Base-by-base conservation (phyloP, 1,140 invertebrate genomes). In the Belonocnema kinseyi region DNA sequence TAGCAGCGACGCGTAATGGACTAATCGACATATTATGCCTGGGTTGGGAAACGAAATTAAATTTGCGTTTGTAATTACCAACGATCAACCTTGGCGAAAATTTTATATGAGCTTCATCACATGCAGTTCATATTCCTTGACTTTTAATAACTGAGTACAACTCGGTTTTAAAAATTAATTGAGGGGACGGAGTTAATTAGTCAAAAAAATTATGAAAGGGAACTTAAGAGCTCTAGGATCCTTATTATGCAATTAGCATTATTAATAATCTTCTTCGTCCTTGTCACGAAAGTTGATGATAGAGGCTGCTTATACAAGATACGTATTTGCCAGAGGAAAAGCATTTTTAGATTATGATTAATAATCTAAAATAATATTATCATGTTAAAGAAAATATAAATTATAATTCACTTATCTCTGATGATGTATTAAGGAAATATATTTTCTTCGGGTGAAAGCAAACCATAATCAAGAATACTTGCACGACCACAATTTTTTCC, bases 401-500 rank as follows among this genome's bases (percentile, higher is more conserved):
- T 66, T 46, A 40, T n/a, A 33, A 66, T 17, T 66, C 61, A 66
- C 40, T 66, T 66, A 40, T 66, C 40, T 40, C 61, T 66, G 16
- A 66, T 14, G 40, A 46, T 66, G 33, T 66, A 33, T 66, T 66
- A 46, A 66, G 61, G 40, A 66, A 40, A 66, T 33, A 66, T 33
- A 66, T 66, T 66, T 66, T 40, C 61, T 33, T 40, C 26, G 26
- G 40, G 61, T 66, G 61, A 66, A 66, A 66, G 61, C 46, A 46
- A 46, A 11, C 40, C 40, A 46, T 46, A 46, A 66, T 66, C 61
- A 46, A 66, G 61, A 66, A 66, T 66, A 40, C 33, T 66, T 66
- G 61, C 61, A 66, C 61, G 61, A 66, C 61, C 61, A 66, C 61
- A 66, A 66, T 66, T 66, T 40, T 66, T 66, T 66, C 13, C 7